A percentile compares a stretch with the other conserved stretches of the same genome.
These are phyloP conservation scores for Columba guinea DNA, from an alignment of 2,797 vertebrate genomes.

Conservation along the genomic window DNA sequence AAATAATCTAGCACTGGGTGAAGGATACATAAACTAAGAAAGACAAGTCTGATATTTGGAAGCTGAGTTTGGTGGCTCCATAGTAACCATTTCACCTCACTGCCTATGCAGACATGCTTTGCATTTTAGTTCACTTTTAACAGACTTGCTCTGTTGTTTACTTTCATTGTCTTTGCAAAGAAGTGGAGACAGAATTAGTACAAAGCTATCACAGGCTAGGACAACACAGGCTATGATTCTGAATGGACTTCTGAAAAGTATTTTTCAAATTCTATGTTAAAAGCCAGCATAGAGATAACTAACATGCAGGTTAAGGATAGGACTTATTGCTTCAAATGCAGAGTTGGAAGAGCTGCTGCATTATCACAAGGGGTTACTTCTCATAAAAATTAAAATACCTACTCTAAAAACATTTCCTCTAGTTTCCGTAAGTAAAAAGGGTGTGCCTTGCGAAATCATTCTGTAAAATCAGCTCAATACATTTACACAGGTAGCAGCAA, in stretches of 20 bases:
- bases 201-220: background rate
- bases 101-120: slow-evolving; percentile 76
- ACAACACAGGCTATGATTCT: background rate
- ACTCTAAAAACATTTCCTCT: background rate
- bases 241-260: background rate
- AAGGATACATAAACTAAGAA: slow-evolving; percentile 51
- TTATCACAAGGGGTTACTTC: background rate
- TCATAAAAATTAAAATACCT: background rate
- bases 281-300: background rate
- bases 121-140: slow-evolving; percentile 75
- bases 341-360: background rate
- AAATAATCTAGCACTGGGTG: background rate
- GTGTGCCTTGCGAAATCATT: background rate
- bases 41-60: slow-evolving; percentile 75
- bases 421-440: background rate
- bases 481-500: background rate
- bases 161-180: slow-evolving; percentile 19
- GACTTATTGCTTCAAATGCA: background rate
- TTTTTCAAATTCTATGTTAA: background rate
- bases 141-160: slow-evolving; percentile 56
- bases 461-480: background rate
- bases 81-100: slow-evolving; percentile 81
- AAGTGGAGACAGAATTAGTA: slow-evolving; percentile 23
- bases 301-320: background rate
- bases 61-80: slow-evolving; percentile 75